Percentiles rank a stretch among this genome's conserved stretches.
Evolutionary conservation across 2,113 vertebrate genomes (phyloP).

Genomic region (Mormyrus lacerda): DNA sequence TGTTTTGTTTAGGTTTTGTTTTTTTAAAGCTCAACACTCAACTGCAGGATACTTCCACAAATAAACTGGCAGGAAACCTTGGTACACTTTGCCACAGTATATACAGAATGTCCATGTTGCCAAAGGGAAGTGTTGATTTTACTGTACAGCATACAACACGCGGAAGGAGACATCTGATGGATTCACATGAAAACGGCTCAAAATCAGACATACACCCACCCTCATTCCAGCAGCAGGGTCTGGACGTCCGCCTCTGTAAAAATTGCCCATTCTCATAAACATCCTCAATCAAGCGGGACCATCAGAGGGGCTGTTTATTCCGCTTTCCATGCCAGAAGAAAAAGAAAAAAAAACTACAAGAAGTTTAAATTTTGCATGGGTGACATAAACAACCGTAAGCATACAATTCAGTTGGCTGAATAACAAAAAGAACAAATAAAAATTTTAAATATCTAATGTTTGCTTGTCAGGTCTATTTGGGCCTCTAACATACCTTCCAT

Average conservation of each 20-base stretch:
- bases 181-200: background rate
- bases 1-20: background rate
- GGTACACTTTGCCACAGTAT: background rate
- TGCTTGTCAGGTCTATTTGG: background rate
- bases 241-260: conserved; percentile 49
- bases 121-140: background rate
- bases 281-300: conserved; percentile 51
- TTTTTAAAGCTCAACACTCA: background rate
- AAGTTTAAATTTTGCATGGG: background rate
- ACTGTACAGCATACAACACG: background rate
- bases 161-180: background rate
- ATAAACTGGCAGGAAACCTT: background rate
- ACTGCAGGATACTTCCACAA: background rate
- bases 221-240: conserved; percentile 30
- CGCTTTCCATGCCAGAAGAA: conserved; percentile 20
- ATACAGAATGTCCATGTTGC: background rate
- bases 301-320: conserved; percentile 44
- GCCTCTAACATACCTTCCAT: background rate
- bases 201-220: conserved; percentile 10
- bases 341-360: conserved; percentile 16
- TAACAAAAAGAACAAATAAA: background rate
- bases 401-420: background rate
- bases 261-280: conserved; percentile 60
- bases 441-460: background rate
- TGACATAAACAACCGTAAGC: background rate